A percentile compares a stretch with the other conserved stretches of the same genome.
These are phyloP conservation scores for Cecidostiba fungosa DNA, from an alignment of 2,888 invertebrate species.

Conservation along the genomic window DNA sequence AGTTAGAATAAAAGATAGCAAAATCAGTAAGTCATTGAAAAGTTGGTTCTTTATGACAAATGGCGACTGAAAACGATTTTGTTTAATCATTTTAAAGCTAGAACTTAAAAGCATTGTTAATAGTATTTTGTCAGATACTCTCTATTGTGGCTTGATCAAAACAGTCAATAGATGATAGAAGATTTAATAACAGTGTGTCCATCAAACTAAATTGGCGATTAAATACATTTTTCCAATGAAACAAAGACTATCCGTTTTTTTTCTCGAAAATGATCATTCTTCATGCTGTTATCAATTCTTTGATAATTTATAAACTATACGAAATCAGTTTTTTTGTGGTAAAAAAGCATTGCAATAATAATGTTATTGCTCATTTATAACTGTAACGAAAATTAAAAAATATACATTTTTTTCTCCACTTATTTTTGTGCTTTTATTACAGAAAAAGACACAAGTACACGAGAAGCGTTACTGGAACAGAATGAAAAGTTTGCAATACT, in stretches of 20 bases:
- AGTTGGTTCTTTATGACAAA: conserved; percentile 63
- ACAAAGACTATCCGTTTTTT: not conserved
- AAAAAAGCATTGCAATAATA: conserved; percentile 28
- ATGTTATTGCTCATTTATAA: conserved; percentile 14
- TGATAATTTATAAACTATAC: conserved; percentile 8
- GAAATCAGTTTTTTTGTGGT: conserved; percentile 27
- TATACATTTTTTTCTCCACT: conserved; percentile 40
- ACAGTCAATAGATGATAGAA: conserved; percentile 5
- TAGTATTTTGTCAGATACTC: not conserved
- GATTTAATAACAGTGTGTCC: conserved; percentile 29
- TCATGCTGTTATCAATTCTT: conserved; percentile 10
- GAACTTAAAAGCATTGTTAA: conserved; percentile 18
- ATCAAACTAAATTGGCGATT: not conserved
- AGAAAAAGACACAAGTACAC: not conserved
- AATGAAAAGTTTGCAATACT: not conserved
- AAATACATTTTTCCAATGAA: not conserved
- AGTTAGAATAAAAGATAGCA: conserved; percentile 52
- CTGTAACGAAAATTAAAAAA: conserved; percentile 30
- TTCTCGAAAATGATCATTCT: not conserved
- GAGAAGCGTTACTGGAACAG: not conserved
- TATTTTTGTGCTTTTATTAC: conserved; percentile 47
- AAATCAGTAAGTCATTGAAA: conserved; percentile 38
- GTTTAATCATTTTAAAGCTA: conserved; percentile 17
- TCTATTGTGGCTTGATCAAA: not conserved
- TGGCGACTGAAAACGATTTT: conserved; percentile 68